Evolutionary conservation across 1,140 invertebrate genomes (phyloP).

Genomic region (Heliconius hewitsoni): DNA sequence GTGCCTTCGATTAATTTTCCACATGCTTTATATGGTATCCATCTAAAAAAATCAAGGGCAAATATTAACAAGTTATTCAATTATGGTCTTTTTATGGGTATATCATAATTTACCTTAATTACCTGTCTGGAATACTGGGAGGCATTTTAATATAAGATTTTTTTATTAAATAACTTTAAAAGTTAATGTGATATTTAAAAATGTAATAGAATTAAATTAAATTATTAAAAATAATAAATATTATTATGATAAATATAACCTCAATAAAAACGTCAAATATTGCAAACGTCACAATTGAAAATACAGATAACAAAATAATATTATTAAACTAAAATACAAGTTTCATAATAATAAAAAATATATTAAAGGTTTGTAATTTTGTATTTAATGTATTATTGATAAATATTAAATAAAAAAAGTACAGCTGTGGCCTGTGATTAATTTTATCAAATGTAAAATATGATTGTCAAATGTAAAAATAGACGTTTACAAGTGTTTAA

Average conservation of each 20-base stretch:
- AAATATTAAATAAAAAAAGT: too few species aligned
- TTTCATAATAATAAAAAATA: neutral
- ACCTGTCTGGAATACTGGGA: conserved; percentile 60
- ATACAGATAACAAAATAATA: neutral
- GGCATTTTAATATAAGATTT: conserved; percentile 37
- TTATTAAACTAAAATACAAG: neutral
- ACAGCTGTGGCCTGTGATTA: too few species aligned
- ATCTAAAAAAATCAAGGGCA: conserved; percentile 81
- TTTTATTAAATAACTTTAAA: neutral
- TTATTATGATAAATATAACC: conserved; percentile 13
- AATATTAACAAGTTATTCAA: conserved; percentile 1
- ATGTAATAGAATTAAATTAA: neutral
- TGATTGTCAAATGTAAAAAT: neutral
- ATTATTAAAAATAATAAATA: neutral
- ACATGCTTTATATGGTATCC: conserved; percentile 85
- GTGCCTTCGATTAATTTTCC: conserved; percentile 85
- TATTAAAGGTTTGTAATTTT: too few species aligned
- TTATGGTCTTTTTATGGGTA: neutral
- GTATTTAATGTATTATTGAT: too few species aligned
- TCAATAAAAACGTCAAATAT: neutral
- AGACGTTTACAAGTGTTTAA: neutral
- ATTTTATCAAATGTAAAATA: neutral
- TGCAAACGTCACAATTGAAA: neutral
- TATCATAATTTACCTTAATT: neutral
- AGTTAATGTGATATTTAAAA: neutral